Evolutionary conservation across 2,113 vertebrate genomes (phyloP).

Genomic region (Hemichromis elongatus): DNA sequence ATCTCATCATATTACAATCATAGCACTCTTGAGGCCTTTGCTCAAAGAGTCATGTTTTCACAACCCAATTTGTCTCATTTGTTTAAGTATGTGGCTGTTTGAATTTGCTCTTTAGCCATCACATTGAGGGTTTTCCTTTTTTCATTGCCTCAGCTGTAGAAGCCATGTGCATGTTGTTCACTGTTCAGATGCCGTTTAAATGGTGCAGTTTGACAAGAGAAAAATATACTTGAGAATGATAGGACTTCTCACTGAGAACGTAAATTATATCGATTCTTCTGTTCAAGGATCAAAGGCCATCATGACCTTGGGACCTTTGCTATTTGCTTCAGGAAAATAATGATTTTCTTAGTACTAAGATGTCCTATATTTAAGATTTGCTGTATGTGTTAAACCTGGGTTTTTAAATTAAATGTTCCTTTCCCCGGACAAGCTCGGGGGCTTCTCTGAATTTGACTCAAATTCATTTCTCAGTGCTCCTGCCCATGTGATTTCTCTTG

Average conservation of each 20-base stretch:
- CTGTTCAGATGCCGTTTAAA: background rate
- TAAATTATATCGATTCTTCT: background rate
- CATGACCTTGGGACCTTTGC: background rate
- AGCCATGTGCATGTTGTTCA: background rate
- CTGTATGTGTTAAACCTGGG: background rate
- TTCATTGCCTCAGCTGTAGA: background rate
- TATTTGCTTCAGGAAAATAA: background rate
- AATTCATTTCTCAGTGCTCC: conserved; percentile 16
- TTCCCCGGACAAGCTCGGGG: background rate
- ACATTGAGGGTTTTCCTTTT: background rate
- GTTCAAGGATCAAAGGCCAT: background rate
- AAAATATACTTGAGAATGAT: background rate
- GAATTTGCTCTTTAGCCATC: background rate
- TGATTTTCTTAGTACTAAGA: background rate
- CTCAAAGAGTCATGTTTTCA: background rate
- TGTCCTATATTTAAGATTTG: background rate
- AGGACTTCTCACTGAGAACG: background rate
- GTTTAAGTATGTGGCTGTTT: background rate
- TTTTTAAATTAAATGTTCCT: conserved; percentile 26
- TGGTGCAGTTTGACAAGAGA: background rate
- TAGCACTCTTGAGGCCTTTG: background rate
- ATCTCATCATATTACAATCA: conserved; percentile 12
- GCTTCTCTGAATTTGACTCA: conserved; percentile 15
- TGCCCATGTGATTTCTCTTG: conserved; percentile 46
- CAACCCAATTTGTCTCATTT: background rate